Conservation (phyloP, 2,113 vertebrate genomes). For the Tragelaphus imberbis region DNA sequence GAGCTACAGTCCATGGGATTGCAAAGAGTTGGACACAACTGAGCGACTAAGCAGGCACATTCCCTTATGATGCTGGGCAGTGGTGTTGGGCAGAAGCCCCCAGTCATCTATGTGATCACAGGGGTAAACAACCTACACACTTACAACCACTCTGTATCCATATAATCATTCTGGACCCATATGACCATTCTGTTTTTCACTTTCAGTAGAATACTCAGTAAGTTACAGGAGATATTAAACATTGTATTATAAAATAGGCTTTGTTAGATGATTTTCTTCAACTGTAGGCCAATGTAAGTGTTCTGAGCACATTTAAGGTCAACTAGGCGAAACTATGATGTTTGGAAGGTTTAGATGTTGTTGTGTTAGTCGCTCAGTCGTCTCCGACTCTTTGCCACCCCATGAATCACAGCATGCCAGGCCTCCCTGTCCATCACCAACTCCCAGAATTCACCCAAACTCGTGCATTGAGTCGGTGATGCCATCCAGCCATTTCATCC, state of each 20-base stretch:
- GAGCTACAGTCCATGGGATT: not conserved
- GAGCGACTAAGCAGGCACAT: not conserved
- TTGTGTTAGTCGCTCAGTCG: not conserved
- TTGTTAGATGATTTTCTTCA: not conserved
- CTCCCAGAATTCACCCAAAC: too few relatives aligned
- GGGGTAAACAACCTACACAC: not conserved
- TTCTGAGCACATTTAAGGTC: not conserved
- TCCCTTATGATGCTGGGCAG: not conserved
- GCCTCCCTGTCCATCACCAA: too few relatives aligned
- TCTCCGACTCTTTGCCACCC: not conserved
- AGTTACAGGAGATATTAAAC: not conserved
- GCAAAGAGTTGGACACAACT: not conserved
- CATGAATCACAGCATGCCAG: not conserved
- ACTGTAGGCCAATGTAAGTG: not conserved
- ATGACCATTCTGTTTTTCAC: not conserved
- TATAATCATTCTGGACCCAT: not conserved
- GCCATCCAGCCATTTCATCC: too few relatives aligned
- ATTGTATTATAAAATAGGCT: not conserved
- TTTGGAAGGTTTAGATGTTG: not conserved
- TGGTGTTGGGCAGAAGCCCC: not conserved
- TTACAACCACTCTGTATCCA: not conserved
- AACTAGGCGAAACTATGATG: not conserved
- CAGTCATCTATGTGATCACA: not conserved
- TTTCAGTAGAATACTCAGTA: not conserved
- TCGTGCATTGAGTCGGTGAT: rapidly evolving